These are phyloP conservation scores for Otolemur garnettii DNA, from an alignment of 2,113 vertebrate genomes.

Conservation along the genomic window DNA sequence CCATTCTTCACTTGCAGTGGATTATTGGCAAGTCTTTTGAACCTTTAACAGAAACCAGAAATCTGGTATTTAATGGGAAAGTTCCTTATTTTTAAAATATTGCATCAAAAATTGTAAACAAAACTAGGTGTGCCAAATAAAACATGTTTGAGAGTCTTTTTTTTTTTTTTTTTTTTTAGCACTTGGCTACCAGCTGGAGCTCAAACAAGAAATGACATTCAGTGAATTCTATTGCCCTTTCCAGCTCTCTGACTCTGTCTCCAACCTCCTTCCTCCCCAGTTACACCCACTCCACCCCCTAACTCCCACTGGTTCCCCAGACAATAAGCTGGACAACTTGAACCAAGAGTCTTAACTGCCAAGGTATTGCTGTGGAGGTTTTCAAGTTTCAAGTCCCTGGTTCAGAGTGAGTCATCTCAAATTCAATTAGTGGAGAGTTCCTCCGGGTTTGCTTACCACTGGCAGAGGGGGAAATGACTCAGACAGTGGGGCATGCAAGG, in stretches of 20 bases:
- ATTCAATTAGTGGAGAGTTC: conserved; percentile 60
- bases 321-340: neutral
- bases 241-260: neutral
- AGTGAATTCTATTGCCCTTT: neutral
- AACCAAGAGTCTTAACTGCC: conserved; percentile 49
- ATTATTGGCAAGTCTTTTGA: neutral
- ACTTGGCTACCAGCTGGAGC: conserved; percentile 12
- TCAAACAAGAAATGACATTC: neutral
- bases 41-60: conserved; percentile 57
- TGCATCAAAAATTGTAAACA: conserved; percentile 42
- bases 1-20: neutral
- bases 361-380: conserved; percentile 36
- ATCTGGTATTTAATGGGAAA: neutral
- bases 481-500: conserved; percentile 31
- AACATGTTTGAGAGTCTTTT: conserved; percentile 25
- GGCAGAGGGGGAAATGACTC: conserved; percentile 69
- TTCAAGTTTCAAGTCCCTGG: conserved; percentile 60
- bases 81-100: neutral
- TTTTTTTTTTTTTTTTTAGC: conserved; percentile 19
- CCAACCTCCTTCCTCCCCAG: no score
- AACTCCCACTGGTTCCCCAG: neutral
- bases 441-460: conserved; percentile 46
- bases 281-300: neutral
- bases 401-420: conserved; percentile 68
- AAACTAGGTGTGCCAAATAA: conserved; percentile 54